Base-by-base conservation (phyloP, 2,888 invertebrate genomes). In the Aelia acuminata region DNA sequence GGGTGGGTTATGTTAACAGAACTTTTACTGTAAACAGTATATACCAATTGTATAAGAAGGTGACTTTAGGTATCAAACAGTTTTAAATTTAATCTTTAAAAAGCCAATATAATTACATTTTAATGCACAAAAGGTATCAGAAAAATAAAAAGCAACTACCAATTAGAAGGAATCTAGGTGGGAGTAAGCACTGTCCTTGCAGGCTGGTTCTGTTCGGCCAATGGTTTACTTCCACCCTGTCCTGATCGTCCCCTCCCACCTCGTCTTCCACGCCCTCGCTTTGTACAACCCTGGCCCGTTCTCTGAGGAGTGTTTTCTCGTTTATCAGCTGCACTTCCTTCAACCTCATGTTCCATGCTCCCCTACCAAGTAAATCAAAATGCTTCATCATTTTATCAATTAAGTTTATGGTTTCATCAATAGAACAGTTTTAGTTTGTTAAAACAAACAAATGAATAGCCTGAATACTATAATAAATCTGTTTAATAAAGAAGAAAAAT, bases 221-320 rank as follows among this genome's bases (percentile, higher is more conserved):
- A 90, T 15, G 91, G 91, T 63, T 91, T 91, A 5, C 90, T 87
- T 20, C 89, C 88, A 31, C 75, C 89, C 7, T 89, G 89, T 13
- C 90, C 90, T 8, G 91, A 90, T 47, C 92, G 92, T 48, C 94
- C 93, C 84, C 93, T 92, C 4, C 93, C 93, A 88, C 93, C 93
- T 26, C 93, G 92, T 89, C 93, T 92, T 89, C 94, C 92, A 90
- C 94, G 90, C 89, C 93, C 92, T 91, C 93, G 94, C 91, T 94
- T 93, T 88, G 90, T 90, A 84, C 91, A 89, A 90, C 91, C 88
- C 90, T 90, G 80, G 90, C 90, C 90, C 35, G 91, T 91, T 89
- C 92, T 92, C 89, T 93, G 93, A 35, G 92, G 92, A 39, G 92
- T 91, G 90, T 93, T 93, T 91, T 94, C 94, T 39, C 95, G 93